Evolutionary conservation across 2,888 invertebrate species (phyloP).

Genomic region (Aleiodes alternator): DNA sequence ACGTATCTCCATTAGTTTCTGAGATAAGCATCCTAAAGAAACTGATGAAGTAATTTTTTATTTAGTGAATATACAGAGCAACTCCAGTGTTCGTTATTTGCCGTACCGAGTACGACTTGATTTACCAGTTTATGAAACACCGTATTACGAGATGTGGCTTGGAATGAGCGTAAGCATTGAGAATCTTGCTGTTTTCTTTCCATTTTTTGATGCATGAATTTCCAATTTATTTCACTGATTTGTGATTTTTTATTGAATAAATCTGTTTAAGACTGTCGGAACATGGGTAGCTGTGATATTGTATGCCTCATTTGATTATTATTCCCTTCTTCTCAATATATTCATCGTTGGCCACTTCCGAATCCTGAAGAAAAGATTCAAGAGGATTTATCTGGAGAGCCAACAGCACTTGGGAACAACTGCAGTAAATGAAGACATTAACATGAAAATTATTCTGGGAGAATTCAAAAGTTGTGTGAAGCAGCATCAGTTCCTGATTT

Average conservation of each 20-base stretch:
- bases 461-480: slow-evolving; percentile 5
- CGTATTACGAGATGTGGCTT: slow-evolving; percentile 58
- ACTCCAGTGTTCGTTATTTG: slow-evolving; percentile 42
- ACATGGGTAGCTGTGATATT: not conserved
- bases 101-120: slow-evolving; percentile 46
- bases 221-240: not conserved
- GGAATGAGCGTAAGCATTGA: slow-evolving; percentile 28
- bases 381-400: not conserved
- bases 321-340: slow-evolving; percentile 4
- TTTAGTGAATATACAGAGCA: not conserved
- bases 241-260: not conserved
- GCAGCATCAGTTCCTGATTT: slow-evolving; percentile 24
- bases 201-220: too few species aligned
- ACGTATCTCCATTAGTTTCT: too few species aligned
- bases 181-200: not conserved
- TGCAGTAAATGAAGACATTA: not conserved
- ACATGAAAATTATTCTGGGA: not conserved
- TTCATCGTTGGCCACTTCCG: slow-evolving; percentile 5
- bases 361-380: not conserved
- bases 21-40: too few species aligned
- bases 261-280: not conserved
- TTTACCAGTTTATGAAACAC: slow-evolving; percentile 53
- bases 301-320: slow-evolving; percentile 25
- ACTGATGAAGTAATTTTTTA: too few species aligned
- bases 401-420: not conserved